Conservation (phyloP, 1,140 invertebrate genomes). For the Zeugodacus cucurbitae region DNA sequence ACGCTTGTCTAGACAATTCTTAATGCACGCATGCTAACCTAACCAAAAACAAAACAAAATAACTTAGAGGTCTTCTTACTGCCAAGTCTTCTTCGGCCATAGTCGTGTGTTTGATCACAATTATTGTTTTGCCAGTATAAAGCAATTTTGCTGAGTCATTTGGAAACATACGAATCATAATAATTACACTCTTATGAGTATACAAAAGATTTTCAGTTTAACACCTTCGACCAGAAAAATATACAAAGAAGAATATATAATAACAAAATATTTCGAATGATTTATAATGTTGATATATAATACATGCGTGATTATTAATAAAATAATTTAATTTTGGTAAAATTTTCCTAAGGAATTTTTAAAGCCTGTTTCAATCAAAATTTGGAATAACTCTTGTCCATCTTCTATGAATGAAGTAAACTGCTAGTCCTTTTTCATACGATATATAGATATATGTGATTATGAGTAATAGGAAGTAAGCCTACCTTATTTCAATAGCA, state of each 20-base stretch:
- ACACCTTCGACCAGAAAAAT: neutral
- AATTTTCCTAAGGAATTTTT: neutral
- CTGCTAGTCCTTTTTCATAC: too few species aligned
- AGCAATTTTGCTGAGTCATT: neutral
- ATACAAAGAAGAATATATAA: neutral
- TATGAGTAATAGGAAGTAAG: too few species aligned
- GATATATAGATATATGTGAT: too few species aligned
- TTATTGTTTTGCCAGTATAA: neutral
- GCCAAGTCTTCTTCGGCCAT: neutral
- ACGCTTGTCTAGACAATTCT: too few species aligned
- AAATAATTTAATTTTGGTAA: neutral
- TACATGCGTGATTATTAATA: neutral
- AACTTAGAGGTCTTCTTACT: neutral
- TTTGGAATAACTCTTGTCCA: neutral
- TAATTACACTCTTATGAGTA: too few species aligned
- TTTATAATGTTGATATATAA: too few species aligned
- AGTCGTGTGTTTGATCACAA: neutral
- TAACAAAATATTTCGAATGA: neutral
- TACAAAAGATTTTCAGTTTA: too few species aligned
- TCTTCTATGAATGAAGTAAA: too few species aligned
- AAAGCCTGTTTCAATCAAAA: neutral
- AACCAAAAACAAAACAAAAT: too few species aligned
- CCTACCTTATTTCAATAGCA: too few species aligned
- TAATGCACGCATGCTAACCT: too few species aligned
- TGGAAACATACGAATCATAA: too few species aligned